Conservation (phyloP, 2,797 vertebrate genomes). For the Gobionotothen gibberifrons region DNA sequence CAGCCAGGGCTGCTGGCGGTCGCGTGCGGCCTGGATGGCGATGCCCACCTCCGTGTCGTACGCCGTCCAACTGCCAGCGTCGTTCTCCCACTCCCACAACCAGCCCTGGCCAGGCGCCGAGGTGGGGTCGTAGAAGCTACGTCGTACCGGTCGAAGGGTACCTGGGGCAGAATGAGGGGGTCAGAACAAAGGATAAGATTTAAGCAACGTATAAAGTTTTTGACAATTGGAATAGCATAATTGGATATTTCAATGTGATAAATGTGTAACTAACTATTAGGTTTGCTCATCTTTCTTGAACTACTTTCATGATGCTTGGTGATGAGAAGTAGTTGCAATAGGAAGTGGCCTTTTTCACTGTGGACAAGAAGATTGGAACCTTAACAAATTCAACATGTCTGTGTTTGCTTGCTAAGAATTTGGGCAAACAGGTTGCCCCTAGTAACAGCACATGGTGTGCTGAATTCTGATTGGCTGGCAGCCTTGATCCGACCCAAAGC, state of each 20-base stretch:
- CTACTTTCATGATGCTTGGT: neutral
- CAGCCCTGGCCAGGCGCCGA: slow-evolving; percentile 95
- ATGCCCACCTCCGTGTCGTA: slow-evolving; percentile 96
- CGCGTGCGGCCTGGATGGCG: slow-evolving; percentile 93
- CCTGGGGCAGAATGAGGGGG: slow-evolving; percentile 77
- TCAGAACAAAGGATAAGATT: slow-evolving; percentile 12
- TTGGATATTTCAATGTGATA: no score
- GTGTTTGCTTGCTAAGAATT: slow-evolving; percentile 75
- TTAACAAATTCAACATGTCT: slow-evolving; percentile 72
- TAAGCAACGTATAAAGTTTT: neutral
- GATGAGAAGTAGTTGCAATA: neutral
- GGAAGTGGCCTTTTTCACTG: slow-evolving; percentile 33
- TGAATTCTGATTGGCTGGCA: slow-evolving; percentile 76
- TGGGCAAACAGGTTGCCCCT: slow-evolving; percentile 80
- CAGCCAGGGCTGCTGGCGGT: slow-evolving; percentile 95
- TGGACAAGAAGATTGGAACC: slow-evolving; percentile 53
- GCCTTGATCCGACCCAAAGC: slow-evolving; percentile 66
- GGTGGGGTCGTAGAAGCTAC: slow-evolving; percentile 93
- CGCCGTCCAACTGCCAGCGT: slow-evolving; percentile 92
- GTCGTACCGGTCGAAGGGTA: slow-evolving; percentile 93
- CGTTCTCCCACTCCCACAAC: slow-evolving; percentile 97
- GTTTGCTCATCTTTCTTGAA: neutral
- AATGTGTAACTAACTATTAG: neutral
- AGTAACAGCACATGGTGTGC: slow-evolving; percentile 75
- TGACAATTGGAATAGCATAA: neutral